A percentile compares a stretch with the other conserved stretches of the same genome.
These are phyloP conservation scores for Pristionchus entomophagus DNA, from an alignment of 2,888 invertebrate species.

Conservation along the genomic window DNA sequence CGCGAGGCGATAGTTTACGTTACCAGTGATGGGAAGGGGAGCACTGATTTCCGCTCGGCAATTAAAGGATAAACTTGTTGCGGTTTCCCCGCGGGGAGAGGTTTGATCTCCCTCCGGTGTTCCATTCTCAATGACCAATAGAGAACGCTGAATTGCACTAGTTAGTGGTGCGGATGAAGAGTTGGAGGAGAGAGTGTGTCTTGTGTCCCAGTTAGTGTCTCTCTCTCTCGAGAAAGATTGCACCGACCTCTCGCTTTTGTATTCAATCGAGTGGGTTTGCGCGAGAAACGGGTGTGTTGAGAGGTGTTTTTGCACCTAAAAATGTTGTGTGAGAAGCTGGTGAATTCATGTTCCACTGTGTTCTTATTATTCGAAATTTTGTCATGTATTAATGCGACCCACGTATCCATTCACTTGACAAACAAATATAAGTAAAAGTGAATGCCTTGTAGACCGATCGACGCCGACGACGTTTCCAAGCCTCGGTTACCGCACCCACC, in stretches of 20 bases:
- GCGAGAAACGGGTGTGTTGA: not conserved
- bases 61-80: not conserved
- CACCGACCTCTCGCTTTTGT: not conserved
- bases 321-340: not conserved
- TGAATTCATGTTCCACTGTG: not conserved
- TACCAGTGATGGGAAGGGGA: not conserved
- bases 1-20: not conserved
- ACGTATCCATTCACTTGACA: too few species aligned
- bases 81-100: not conserved
- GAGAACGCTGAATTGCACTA: slow-evolving; percentile 21
- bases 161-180: not conserved
- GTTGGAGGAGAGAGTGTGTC: not conserved
- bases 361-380: not conserved
- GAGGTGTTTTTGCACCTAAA: not conserved
- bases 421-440: too few species aligned
- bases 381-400: too few species aligned
- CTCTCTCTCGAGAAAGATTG: not conserved
- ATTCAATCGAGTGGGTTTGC: not conserved
- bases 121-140: not conserved
- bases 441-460: not conserved
- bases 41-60: not conserved
- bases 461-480: too few species aligned
- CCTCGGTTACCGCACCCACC: too few species aligned
- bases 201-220: slow-evolving; percentile 30
- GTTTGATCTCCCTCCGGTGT: not conserved